Evolutionary conservation across 2,888 invertebrate species (phyloP).

Genomic region (Cantharis rufa): DNA sequence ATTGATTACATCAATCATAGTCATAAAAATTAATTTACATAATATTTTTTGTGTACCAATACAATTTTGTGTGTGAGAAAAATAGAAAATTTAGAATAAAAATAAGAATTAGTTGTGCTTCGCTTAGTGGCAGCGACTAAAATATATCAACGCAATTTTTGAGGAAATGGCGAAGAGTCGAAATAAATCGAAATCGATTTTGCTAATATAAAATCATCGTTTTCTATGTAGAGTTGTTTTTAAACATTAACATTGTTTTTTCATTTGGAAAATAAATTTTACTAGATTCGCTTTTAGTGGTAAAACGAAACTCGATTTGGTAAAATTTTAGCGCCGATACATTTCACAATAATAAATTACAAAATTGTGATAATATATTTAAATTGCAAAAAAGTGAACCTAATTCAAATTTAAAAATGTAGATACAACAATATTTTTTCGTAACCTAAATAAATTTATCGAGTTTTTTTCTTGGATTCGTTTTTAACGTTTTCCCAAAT

Average conservation of each 20-base stretch:
- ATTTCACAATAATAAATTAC: not conserved
- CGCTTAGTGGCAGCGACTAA: not conserved
- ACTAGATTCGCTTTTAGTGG: not conserved
- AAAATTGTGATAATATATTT: not conserved
- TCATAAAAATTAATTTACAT: not conserved
- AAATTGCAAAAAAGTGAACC: not conserved
- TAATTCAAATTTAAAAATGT: not conserved
- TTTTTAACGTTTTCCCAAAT: not conserved
- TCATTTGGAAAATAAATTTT: not conserved
- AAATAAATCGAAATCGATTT: not conserved
- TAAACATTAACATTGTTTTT: not conserved
- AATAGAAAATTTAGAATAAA: not conserved
- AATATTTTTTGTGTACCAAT: not conserved
- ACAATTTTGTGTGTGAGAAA: not conserved
- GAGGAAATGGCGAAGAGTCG: not conserved
- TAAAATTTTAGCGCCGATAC: not conserved
- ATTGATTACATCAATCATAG: not conserved
- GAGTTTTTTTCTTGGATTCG: not conserved
- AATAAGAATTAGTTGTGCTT: not conserved
- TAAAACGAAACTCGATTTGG: not conserved
- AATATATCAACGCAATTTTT: not conserved
- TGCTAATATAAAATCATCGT: not conserved
- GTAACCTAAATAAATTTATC: not conserved
- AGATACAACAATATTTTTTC: not conserved
- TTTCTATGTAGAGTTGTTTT: not conserved